Base-by-base conservation (phyloP, 92 coral and sea anemone species). In the Palythoa caribaeorum region DNA sequence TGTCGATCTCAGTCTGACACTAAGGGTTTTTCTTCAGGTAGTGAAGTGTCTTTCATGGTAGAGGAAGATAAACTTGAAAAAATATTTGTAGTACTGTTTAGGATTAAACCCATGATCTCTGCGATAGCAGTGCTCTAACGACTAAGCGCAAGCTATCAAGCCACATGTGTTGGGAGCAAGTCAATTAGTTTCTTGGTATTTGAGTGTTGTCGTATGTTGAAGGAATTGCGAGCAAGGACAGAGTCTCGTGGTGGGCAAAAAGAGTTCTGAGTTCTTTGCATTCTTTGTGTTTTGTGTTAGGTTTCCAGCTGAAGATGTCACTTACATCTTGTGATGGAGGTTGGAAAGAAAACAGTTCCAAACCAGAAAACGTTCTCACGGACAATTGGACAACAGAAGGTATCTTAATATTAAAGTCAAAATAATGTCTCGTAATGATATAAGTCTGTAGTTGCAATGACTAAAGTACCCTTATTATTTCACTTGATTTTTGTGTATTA, bases 341-440 rank as follows among this genome's bases (percentile, higher is more conserved):
- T 10, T 90, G 92, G 80, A 95, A 94, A 78, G 98, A 97, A 72
- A 94, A 90, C 88, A 89, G 84, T 16, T 92, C 99, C 13, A 93
- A 91, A 80, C 96, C 99, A 77, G 96, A 92, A 71, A 97, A 97
- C 84, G 99, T 95, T 39, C 84, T 97, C 20, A 87, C 96, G 5
- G 99, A 97, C 70, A 97, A 97, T 89, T 97, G 99, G 99, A 87
- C 98, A 28, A 92, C 96, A 35, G 99, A 96, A 95, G 99, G 99
- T 96, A 62, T 0, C 8, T 2, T 80, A 9, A 14, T 66, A 5
- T 63, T 7, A 17, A 5, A 3, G n/a, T 8, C 28, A 4, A 0
- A 44, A 44, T 44, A 44, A 5, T 44, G 50, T 44, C 50, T 44
- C 50, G 7, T 44, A 44, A 44, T 44, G 50, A 44, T 44, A 0